Evolutionary conservation across 23 tunicate species (phyloP).

Genomic region (Clavelina lepadiformis): DNA sequence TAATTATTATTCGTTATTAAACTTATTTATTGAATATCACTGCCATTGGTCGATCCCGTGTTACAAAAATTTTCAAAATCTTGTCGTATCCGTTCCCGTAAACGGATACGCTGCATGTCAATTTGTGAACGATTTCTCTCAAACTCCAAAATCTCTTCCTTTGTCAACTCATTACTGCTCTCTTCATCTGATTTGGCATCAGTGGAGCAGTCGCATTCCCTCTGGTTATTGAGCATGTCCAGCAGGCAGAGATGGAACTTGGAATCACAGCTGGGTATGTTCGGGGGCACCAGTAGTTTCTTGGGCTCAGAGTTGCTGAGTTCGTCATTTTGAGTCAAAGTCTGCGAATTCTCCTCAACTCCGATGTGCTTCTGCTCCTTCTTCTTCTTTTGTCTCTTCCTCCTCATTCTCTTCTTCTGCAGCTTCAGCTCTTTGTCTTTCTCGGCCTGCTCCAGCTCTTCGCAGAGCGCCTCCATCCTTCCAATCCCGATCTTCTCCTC

Average conservation of each 20-base stretch:
- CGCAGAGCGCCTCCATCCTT: slow-evolving; percentile 61
- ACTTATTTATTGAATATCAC: neutral
- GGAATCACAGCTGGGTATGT: neutral
- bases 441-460: slow-evolving; percentile 58
- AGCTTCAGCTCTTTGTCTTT: slow-evolving; percentile 21
- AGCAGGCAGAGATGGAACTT: slow-evolving; percentile 24
- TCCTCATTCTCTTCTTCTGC: slow-evolving; percentile 29
- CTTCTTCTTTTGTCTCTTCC: slow-evolving; percentile 40
- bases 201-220: slow-evolving; percentile 11
- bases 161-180: slow-evolving; percentile 30
- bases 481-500: slow-evolving; percentile 44
- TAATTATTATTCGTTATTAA: too few relatives aligned
- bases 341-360: neutral
- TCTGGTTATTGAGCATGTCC: slow-evolving; percentile 15
- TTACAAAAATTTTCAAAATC: slow-evolving; percentile 57
- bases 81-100: slow-evolving; percentile 64
- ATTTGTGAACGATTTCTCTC: slow-evolving; percentile 57
- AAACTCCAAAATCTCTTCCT: slow-evolving; percentile 77
- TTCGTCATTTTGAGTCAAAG: neutral
- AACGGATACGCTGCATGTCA: slow-evolving; percentile 32
- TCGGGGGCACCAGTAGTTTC: too few relatives aligned
- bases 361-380: slow-evolving; percentile 8
- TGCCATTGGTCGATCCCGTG: neutral
- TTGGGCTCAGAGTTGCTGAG: neutral
- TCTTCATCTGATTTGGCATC: slow-evolving; percentile 26